These are phyloP conservation scores for Argyresthia goedartella DNA, from an alignment of 2,888 invertebrate genomes.

Conservation along the genomic window DNA sequence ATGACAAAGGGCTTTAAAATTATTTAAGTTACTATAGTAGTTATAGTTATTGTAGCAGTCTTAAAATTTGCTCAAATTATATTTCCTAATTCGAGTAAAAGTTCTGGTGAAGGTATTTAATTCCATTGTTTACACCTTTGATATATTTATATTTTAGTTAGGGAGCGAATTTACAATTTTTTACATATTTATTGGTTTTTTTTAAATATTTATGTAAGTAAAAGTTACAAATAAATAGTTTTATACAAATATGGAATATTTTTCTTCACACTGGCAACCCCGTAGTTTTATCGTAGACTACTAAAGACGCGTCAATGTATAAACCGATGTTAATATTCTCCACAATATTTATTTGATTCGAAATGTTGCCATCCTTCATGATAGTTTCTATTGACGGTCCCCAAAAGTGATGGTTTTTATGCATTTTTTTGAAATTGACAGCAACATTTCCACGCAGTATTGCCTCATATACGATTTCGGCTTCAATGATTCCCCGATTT, in stretches of 20 bases:
- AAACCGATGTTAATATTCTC: slow-evolving; percentile 37
- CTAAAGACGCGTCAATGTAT: slow-evolving; percentile 36
- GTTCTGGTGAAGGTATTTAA: no score
- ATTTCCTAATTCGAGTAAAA: no score
- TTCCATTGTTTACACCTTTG: no score
- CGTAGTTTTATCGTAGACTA: slow-evolving; percentile 37
- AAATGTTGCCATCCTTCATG: slow-evolving; percentile 27
- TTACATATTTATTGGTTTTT: no score
- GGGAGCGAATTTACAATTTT: no score
- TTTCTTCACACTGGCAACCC: slow-evolving; percentile 25
- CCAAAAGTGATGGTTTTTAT: slow-evolving; percentile 43
- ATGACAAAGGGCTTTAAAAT: no score
- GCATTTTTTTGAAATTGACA: slow-evolving; percentile 31
- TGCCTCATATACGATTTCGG: slow-evolving; percentile 34
- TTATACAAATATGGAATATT: no score
- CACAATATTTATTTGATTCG: slow-evolving; percentile 24
- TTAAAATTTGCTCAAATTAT: no score
- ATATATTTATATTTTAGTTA: no score
- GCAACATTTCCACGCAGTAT: slow-evolving; percentile 40
- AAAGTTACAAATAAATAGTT: not conserved
- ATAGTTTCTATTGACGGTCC: slow-evolving; percentile 33
- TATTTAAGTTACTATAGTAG: no score
- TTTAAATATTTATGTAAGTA: not conserved
- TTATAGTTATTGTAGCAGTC: no score
- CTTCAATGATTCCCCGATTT: slow-evolving; percentile 31